A percentile compares a stretch with the other conserved stretches of the same genome.
These are phyloP conservation scores for Parotocinclus haroldoi DNA, from an alignment of 2,797 vertebrate species.

Conservation along the genomic window DNA sequence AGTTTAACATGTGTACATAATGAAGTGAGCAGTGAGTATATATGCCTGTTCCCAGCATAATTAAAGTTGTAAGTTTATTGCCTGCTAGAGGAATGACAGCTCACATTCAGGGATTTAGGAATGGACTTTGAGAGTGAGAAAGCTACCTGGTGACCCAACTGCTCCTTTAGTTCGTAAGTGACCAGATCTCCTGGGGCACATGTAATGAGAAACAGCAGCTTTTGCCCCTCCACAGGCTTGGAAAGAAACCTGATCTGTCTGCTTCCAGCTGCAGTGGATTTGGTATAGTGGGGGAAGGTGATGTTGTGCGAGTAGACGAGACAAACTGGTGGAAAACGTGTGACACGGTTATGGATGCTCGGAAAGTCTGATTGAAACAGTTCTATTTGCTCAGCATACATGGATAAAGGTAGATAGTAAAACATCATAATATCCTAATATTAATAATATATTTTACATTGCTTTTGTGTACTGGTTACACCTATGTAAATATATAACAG, in stretches of 20 bases:
- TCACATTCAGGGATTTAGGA: constrained; percentile 1
- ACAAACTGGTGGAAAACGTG: constrained; percentile 23
- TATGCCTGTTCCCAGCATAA: background rate
- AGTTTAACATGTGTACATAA: no score
- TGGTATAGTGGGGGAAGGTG: constrained; percentile 25
- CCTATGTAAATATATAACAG: no score
- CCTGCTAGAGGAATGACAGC: constrained; percentile 8
- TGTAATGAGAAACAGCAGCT: constrained; percentile 44
- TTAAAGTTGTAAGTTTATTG: background rate
- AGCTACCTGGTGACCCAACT: constrained; percentile 43
- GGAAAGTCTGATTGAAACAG: background rate
- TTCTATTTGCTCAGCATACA: background rate
- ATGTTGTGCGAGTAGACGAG: constrained; percentile 11
- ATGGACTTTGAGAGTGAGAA: constrained; percentile 10
- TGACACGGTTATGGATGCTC: constrained; percentile 10
- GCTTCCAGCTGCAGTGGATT: constrained; percentile 37
- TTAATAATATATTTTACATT: no score
- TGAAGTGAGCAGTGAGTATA: no score
- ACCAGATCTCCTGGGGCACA: constrained; percentile 36
- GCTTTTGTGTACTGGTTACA: no score
- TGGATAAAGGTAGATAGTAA: background rate
- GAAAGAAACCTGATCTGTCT: constrained; percentile 32
- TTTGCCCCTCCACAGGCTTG: constrained; percentile 25
- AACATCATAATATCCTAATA: no score
- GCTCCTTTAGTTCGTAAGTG: constrained; percentile 32